phyloP scores from a whole-genome alignment of 2,797 vertebrate species.

The Micropoecilia bifurca region DNA sequence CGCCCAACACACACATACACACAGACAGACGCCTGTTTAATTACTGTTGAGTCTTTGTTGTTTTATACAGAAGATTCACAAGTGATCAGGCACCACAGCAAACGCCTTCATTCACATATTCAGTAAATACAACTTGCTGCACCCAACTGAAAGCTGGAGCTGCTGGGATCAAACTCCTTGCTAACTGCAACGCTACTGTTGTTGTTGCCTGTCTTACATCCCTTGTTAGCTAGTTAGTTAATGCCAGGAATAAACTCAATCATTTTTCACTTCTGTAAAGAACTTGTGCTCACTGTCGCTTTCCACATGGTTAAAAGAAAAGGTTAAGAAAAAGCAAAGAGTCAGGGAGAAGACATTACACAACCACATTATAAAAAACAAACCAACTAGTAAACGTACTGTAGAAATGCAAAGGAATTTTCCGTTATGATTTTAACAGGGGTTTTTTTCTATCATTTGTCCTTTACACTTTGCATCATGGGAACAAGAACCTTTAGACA shows the following conservation, averaged over 20 bases:
- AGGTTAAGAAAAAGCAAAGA: no score
- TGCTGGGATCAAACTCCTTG: neutral
- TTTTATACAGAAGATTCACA: neutral
- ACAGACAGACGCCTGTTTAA: neutral
- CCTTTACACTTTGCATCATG: no score
- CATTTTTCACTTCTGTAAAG: neutral
- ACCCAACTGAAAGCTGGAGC: neutral
- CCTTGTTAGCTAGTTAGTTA: neutral
- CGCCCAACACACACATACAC: neutral
- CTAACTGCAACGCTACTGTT: neutral
- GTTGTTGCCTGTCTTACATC: neutral
- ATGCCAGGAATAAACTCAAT: neutral
- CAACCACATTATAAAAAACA: no score
- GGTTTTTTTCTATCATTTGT: no score
- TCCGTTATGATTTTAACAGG: no score
- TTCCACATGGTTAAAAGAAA: neutral
- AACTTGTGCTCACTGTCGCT: neutral
- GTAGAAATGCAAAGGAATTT: no score
- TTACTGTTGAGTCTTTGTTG: slow-evolving; percentile 7
- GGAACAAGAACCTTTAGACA: no score
- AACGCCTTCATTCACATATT: neutral
- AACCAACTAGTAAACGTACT: no score
- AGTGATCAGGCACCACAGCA: neutral
- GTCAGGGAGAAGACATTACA: neutral
- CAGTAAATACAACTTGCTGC: neutral